Evolutionary conservation across 2,888 invertebrate genomes (phyloP).

Genomic region (Leistus spinibarbis): DNA sequence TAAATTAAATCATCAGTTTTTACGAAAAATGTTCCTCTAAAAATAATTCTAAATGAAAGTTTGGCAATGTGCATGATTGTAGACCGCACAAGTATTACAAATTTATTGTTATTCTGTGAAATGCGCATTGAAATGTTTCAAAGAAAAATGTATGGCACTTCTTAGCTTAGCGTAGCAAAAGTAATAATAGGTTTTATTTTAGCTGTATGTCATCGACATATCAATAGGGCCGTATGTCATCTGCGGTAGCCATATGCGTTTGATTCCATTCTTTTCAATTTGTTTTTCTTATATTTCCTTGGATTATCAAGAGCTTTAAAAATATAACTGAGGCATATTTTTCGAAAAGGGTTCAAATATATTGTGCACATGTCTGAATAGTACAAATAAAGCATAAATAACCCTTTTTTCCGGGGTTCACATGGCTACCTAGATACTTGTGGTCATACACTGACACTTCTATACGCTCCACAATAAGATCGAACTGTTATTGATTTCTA

Average conservation of each 20-base stretch:
- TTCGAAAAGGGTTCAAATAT: constrained; percentile 30
- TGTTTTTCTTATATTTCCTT: constrained; percentile 30
- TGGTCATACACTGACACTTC: constrained; percentile 3
- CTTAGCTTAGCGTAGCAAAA: background rate
- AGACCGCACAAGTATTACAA: no score
- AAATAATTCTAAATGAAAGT: no score
- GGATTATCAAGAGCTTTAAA: constrained; percentile 30
- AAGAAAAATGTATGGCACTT: background rate
- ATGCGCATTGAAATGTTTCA: background rate
- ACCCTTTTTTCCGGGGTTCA: constrained; percentile 4
- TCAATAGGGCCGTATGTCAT: constrained; percentile 8
- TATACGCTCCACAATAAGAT: constrained; percentile 5
- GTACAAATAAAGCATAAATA: constrained; percentile 22
- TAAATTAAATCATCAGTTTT: no score
- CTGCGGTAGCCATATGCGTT: constrained; percentile 13
- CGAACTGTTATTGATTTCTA: constrained; percentile 20
- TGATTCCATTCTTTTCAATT: background rate
- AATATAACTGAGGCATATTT: constrained; percentile 27
- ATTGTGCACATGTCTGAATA: constrained; percentile 32
- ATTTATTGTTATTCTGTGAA: no score
- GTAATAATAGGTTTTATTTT: background rate
- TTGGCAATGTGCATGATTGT: no score
- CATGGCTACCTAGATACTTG: background rate
- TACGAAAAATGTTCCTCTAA: no score
- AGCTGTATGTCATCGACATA: background rate